These are phyloP conservation scores for Channa striata DNA, from an alignment of 2,797 vertebrate genomes.

Conservation along the genomic window DNA sequence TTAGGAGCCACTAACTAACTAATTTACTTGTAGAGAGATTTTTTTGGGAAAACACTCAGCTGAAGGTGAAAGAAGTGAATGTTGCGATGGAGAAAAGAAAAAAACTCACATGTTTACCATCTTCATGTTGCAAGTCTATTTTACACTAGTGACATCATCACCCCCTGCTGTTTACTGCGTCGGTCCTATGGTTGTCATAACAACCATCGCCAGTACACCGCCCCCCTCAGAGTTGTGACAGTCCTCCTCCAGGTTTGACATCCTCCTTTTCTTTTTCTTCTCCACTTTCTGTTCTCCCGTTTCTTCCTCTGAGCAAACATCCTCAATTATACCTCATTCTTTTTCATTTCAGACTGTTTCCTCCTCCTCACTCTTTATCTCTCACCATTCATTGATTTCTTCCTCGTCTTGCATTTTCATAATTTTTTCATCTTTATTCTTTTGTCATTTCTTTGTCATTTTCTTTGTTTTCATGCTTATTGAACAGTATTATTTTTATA, in stretches of 20 bases:
- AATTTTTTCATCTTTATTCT: neutral
- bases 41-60: neutral
- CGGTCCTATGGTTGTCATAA: constrained; percentile 56
- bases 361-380: neutral
- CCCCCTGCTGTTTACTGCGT: constrained; percentile 44
- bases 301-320: neutral
- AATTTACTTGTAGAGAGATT: too few relatives aligned
- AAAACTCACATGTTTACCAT: constrained; percentile 40
- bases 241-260: constrained; percentile 29
- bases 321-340: neutral
- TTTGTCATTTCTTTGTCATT: neutral
- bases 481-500: neutral
- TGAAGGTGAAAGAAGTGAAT: constrained; percentile 6
- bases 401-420: neutral
- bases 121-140: constrained; percentile 46
- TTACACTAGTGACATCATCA: constrained; percentile 53
- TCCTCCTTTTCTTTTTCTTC: constrained; percentile 3
- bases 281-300: neutral
- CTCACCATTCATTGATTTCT: neutral
- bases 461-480: neutral
- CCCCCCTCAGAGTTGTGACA: constrained; percentile 46
- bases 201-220: constrained; percentile 61
- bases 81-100: constrained; percentile 4
- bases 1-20: too few relatives aligned
- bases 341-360: neutral